Evolutionary conservation across 2,113 vertebrate species (phyloP), one percentile per base, ranked within the genome.

Genomic region (Spermophilus dauricus): DNA sequence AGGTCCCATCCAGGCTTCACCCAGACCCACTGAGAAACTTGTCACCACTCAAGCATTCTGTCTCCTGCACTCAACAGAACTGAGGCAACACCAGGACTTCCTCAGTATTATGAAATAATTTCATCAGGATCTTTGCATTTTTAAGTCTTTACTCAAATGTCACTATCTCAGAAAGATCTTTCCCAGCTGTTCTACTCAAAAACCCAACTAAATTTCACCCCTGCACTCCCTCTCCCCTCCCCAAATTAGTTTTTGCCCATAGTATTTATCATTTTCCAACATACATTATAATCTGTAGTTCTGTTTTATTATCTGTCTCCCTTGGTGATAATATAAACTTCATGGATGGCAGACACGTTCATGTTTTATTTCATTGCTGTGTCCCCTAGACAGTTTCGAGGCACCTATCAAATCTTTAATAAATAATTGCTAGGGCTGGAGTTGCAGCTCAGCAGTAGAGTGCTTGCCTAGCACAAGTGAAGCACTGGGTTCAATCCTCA

Each of bases 41-140:
- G 39, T 34, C 2, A 8, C 30, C 73, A 48, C 67, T 10, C 16
- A 18, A 8, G 18, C 42, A 17, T 1, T 1, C 0, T 2, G 18
- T 9, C 91, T 77, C 72, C 70, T 58, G 63, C 24, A 1, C 17
- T 12, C 17, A 34, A 3, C 34, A 61, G 58, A 32, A 39, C 45
- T 1, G 45, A 53, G 87, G 73, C 24, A 20, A 85, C 37, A n/a
- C 37, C 12, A 10, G 45, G 63, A 6, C 24, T 67, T 84, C 75
- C 63, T 70, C 81, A 45, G 7, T 10, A 32, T 14, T 69, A 45
- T 20, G 18, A 67, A 2, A 45, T 37, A 63, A 69, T 69, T 63
- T 70, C n/a, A 61, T 70, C 2, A 77, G 51, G 78, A 53, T 77
- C n/a, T 67, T 9, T 61, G 24, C 4, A 83, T n/a, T 32, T 30